These are phyloP conservation scores for Circaetus gallicus DNA, from an alignment of 2,113 vertebrate genomes.

Conservation along the genomic window DNA sequence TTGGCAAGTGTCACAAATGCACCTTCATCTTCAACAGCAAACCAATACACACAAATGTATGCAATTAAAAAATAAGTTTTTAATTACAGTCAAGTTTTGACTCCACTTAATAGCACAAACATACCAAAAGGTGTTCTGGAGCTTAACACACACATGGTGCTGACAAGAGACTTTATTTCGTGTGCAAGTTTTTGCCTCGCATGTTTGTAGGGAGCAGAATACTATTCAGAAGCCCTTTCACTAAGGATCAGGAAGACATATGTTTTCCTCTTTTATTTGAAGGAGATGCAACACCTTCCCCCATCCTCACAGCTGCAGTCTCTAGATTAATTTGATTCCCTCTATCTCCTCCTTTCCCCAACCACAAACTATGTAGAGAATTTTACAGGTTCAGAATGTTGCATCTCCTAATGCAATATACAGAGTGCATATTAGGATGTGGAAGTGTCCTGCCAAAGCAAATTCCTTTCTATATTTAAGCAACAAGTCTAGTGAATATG, in stretches of 20 bases:
- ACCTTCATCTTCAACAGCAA: background rate
- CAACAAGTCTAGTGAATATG: background rate
- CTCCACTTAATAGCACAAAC: background rate
- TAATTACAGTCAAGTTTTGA: background rate
- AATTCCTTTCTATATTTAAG: background rate
- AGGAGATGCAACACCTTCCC: background rate
- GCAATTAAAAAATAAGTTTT: background rate
- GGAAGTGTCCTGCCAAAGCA: background rate
- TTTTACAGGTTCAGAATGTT: background rate
- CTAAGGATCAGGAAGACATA: background rate
- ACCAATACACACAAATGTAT: background rate
- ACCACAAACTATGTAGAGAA: background rate
- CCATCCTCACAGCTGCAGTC: background rate
- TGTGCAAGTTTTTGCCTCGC: background rate
- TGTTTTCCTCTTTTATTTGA: background rate
- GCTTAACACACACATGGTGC: background rate
- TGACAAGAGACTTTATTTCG: background rate
- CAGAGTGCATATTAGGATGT: background rate
- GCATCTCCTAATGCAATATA: background rate
- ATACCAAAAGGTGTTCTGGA: background rate
- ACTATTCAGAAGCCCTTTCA: background rate
- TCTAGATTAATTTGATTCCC: background rate
- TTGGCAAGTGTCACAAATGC: background rate
- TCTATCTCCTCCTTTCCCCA: background rate
- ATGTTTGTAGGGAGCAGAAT: background rate